Percentiles rank a stretch among this genome's conserved stretches.
phyloP scores from a whole-genome alignment of 2,797 vertebrate species.

The Pteropus rufus region DNA sequence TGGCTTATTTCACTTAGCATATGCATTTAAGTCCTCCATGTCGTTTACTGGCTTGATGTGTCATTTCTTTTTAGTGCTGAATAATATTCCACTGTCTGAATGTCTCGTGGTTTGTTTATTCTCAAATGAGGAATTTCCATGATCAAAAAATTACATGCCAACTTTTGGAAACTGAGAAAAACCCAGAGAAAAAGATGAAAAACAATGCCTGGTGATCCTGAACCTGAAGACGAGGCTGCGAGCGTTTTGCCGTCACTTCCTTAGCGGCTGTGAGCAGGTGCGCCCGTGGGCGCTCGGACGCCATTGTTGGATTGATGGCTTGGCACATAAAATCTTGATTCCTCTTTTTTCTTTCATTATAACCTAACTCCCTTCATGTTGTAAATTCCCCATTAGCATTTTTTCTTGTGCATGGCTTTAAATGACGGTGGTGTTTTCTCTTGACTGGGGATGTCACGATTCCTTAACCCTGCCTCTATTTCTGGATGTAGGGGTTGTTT shows the following conservation, averaged over 20 bases:
- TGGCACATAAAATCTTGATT: neutral
- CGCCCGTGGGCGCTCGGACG: fast-evolving
- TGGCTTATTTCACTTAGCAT: neutral
- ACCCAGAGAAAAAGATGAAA: neutral
- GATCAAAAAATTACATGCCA: neutral
- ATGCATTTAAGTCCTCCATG: neutral
- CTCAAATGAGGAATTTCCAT: neutral
- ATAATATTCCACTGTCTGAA: neutral
- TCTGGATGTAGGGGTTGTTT: neutral
- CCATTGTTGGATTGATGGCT: neutral
- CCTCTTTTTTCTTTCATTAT: neutral
- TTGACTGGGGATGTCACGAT: neutral
- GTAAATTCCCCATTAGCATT: neutral
- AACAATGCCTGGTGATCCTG: neutral
- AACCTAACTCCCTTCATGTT: neutral
- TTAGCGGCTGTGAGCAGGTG: neutral
- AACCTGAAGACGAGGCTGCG: neutral
- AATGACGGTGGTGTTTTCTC: neutral
- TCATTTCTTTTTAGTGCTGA: neutral
- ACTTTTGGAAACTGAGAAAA: neutral
- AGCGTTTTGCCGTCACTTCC: neutral
- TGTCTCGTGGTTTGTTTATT: neutral
- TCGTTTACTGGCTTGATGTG: fast-evolving
- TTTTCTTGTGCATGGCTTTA: neutral
- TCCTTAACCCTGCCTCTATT: neutral